Conservation (phyloP, 2,888 invertebrate species). For the Amaurobius ferox region DNA sequence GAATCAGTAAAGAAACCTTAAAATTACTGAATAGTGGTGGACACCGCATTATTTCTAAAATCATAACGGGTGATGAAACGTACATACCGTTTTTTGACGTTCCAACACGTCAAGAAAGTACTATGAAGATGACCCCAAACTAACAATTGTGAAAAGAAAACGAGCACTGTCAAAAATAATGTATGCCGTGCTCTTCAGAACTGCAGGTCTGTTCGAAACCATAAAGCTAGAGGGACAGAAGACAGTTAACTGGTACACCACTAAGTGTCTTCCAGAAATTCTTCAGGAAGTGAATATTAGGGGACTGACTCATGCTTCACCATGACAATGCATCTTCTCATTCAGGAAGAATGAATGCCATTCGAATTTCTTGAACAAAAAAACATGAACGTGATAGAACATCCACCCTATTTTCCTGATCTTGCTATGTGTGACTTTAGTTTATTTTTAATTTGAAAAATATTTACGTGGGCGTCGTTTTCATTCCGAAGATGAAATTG, state of each 20-base stretch:
- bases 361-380: too few species aligned
- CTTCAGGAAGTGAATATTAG: constrained; percentile 3
- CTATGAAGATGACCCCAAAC: constrained; percentile 25
- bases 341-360: constrained; percentile 1
- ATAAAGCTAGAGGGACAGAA: constrained; percentile 20
- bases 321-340: constrained; percentile 31
- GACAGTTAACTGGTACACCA: constrained; percentile 29
- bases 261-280: constrained; percentile 20
- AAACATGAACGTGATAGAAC: too few species aligned
- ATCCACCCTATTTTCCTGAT: too few species aligned
- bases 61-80: constrained; percentile 37
- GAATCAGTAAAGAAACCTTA: constrained; percentile 17
- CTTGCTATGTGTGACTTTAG: too few species aligned
- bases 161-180: constrained; percentile 8
- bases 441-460: too few species aligned
- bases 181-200: constrained; percentile 29
- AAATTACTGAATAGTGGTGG: constrained; percentile 15
- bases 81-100: constrained; percentile 25
- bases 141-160: constrained; percentile 8
- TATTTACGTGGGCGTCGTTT: too few species aligned
- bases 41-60: constrained; percentile 19
- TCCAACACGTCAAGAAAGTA: constrained; percentile 15
- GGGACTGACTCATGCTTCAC: constrained; percentile 19
- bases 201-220: not conserved
- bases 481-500: too few species aligned